A percentile compares a stretch with the other conserved stretches of the same genome.
Conservation (phyloP, 2,888 invertebrate genomes). For the Frankliniella intonsa region DNA sequence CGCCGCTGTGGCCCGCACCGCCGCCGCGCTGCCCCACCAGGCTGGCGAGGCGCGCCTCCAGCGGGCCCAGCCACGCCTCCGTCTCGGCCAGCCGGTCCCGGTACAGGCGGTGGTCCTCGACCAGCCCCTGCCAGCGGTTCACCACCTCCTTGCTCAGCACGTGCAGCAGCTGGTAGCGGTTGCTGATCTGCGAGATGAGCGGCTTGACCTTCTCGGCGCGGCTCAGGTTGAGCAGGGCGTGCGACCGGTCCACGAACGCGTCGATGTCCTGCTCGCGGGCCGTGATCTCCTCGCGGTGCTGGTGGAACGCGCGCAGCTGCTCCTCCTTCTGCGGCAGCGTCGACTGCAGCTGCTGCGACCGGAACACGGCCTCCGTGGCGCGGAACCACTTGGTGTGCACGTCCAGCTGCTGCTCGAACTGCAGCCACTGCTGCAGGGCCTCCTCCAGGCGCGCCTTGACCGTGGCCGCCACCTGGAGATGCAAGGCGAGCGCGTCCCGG, state of each 20-base stretch:
- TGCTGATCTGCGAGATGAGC: conserved; percentile 82
- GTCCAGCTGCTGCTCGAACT: conserved; percentile 78
- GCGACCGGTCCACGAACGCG: conserved; percentile 83
- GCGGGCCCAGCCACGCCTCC: conserved; percentile 68
- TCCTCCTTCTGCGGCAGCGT: conserved; percentile 74
- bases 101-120: conserved; percentile 77
- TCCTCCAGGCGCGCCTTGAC: conserved; percentile 51
- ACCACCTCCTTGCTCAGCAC: conserved; percentile 79
- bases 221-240: conserved; percentile 75
- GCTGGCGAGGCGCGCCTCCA: conserved; percentile 63
- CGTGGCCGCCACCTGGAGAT: background rate
- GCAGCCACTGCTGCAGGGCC: conserved; percentile 76
- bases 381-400: conserved; percentile 82
- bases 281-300: conserved; percentile 69
- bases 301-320: conserved; percentile 66
- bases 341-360: conserved; percentile 79
- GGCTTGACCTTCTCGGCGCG: conserved; percentile 82
- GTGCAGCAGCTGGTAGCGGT: conserved; percentile 75
- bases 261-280: conserved; percentile 82
- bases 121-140: conserved; percentile 75
- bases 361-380: conserved; percentile 73
- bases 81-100: conserved; percentile 69
- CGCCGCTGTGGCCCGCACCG: conserved; percentile 57
- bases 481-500: background rate
- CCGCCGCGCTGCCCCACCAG: background rate